Base-by-base conservation (phyloP, 2,113 vertebrate genomes). In the Epinephelus lanceolatus region DNA sequence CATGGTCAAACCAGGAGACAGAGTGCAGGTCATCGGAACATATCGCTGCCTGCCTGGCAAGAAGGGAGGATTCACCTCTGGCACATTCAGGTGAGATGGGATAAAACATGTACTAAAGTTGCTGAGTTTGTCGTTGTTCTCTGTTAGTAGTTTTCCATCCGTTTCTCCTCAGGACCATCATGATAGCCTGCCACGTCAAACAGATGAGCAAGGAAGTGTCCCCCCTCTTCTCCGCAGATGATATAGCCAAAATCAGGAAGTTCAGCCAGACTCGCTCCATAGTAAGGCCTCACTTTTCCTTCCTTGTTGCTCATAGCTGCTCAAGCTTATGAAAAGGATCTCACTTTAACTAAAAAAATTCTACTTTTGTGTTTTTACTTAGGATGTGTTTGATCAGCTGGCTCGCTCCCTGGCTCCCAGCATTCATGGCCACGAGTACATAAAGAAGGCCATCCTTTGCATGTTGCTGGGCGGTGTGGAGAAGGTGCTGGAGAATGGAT, bases 371-470 rank as follows among this genome's bases (percentile, higher is more conserved):
- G 23, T 40, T 25, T 40, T 2, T 33, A 0, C 5, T 88, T 67
- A 99, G 98, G 96, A 98, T 23, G 95, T 97, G 71, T 99, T 99
- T 71, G 92, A 97, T 51, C 97, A 98, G 95, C 93, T 99, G 87
- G 91, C 97, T 0, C 95, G 77, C 17, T 99, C 98, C 0, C 78
- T 99, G 90, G 98, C 98, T 21, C 98, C 98, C 62, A 99, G 98
- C 45, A 99, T 99, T 92, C 98, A 99, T 0, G 98, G 98, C 0
- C 98, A 99, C 0, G 96, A 97, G 66, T 99, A 98, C 89, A 98
- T 99, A 77, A 99, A 99, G 96, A 99, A 98, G 87, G 98, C 98
- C 2, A 96, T 99, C 82, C 96, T 99, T 14, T 99, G 98, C 89
- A 95, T 99, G 97, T 91, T 99, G 57, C 94, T 99, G 0, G 98